These are phyloP conservation scores for Hippocampus abdominalis DNA, from an alignment of 2,113 vertebrate species.

Conservation along the genomic window DNA sequence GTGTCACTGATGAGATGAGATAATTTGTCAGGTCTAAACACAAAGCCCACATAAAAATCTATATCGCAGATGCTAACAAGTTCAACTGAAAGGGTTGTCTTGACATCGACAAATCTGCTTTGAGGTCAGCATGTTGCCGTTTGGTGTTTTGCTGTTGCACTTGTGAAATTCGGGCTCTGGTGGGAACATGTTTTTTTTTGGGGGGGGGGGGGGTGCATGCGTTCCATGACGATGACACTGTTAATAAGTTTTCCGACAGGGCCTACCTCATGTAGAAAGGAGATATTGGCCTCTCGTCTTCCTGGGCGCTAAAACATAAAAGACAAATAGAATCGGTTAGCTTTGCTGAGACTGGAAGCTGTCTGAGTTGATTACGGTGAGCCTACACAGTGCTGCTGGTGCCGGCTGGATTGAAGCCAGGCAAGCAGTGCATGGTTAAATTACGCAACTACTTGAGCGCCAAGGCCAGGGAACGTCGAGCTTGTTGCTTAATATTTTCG, in stretches of 20 bases:
- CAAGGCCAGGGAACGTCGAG: slow-evolving; percentile 15
- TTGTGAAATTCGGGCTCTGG: neutral
- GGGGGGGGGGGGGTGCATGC: slow-evolving; percentile 8
- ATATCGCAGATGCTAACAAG: neutral
- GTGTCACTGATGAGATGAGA: neutral
- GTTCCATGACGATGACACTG: slow-evolving; percentile 4
- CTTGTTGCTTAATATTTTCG: slow-evolving; percentile 55
- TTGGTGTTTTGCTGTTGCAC: neutral
- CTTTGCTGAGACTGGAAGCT: slow-evolving; percentile 37
- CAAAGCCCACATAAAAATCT: neutral
- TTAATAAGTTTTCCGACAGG: slow-evolving; percentile 6
- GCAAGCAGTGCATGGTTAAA: slow-evolving; percentile 44
- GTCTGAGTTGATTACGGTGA: slow-evolving; percentile 63
- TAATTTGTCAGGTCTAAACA: too few species aligned
- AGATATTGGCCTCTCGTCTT: slow-evolving; percentile 86
- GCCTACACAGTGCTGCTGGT: slow-evolving; percentile 24
- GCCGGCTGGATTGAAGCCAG: slow-evolving; percentile 35
- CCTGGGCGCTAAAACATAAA: slow-evolving; percentile 75
- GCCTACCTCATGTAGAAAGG: slow-evolving; percentile 90
- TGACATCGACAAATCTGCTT: neutral
- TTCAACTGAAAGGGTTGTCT: too few species aligned
- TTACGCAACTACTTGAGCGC: slow-evolving; percentile 57
- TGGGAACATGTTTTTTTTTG: slow-evolving; percentile 14
- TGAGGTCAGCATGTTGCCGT: neutral
- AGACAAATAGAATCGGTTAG: slow-evolving; percentile 44